Base-by-base conservation (phyloP, 2,113 vertebrate species). In the Elachura formosa region DNA sequence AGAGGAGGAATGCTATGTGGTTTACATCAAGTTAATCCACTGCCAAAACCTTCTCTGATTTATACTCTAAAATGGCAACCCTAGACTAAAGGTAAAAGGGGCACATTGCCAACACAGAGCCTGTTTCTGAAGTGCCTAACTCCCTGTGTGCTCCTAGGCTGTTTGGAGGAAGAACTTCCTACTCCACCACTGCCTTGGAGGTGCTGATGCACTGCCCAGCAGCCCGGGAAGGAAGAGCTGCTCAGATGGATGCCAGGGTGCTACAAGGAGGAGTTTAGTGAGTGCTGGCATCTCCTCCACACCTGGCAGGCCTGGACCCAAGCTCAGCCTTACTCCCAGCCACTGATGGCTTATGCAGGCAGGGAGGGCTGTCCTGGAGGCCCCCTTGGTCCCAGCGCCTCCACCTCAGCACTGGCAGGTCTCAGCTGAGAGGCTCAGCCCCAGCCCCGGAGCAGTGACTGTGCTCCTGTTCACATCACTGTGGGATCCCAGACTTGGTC, bases 21-120 rank as follows among this genome's bases (percentile, higher is more conserved):
- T 94, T 94, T 95, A 68, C 75, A 84, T 91, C 94, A 94, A 94
- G 69, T 56, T 96, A 96, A 95, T 91, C 95, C 66, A 43, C 91
- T 94, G 95, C 77, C 91, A 94, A 92, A 94, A 84, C 87, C 78
- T 91, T 81, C 74, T 75, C 63, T 94, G 77, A 97, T 95, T 96
- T 97, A 94, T 94, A 51, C 1, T 4, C 74, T 87, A 79, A 64
- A 94, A 91, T 33, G 54, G 94, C 86, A 96, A 18, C 66, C 33
- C 33, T 10, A 45, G 84, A 88, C 61, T 77, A 86, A 88, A 93
- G 94, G 96, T 90, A 87, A 89, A 93, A 94, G 84, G 80, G 69
- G 49, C 52, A 61, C 28, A 4, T 20, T 84, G 69, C 80, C 80
- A 78, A 6, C 40, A 45, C 56, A 84, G 73, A 58, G 64, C 43